Base-by-base conservation (phyloP, 1,140 invertebrate genomes). In the Zaprionus inermis region DNA sequence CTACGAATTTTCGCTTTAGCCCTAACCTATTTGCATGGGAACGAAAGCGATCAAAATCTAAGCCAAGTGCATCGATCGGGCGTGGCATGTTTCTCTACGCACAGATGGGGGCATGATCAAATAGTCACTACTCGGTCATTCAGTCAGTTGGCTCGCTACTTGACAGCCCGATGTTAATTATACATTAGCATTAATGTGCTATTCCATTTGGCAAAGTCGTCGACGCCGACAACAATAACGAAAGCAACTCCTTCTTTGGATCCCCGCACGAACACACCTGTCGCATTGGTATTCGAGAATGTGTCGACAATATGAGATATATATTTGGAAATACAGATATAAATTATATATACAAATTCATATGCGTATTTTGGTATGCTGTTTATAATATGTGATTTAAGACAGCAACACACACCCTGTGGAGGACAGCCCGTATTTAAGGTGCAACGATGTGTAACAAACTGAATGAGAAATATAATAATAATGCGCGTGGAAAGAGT, bases 391-490 rank as follows among this genome's bases (percentile, higher is more conserved):
- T 72, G 65, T 72, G 52, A 66, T 78, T 59, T 44, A 59, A 68
- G 60, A 57, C 54, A 44, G 59, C 65, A 75, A 81, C 76, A 57
- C 79, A 55, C 41, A 64, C 65, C 51, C 34, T 38, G 56, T 10
- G 24, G 46, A 58, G 56, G 64, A 57, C 22, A 56, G 20, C 20
- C 71, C 68, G 79, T 76, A 83, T 82, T 82, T 85, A 88, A 73
- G 82, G 79, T 88, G 83, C 82, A 86, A 69, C 82, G 72, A 75
- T 58, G 82, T 88, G 83, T 88, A 83, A 74, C 79, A 79, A 83
- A 73, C 72, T 76, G 72, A 41, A 83, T 55, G 66, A 75, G 75
- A 78, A 56, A 73, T 49, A 73, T 55, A 46, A 65, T 64, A 72
- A 72, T 66, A 65, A 78, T 72, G 65, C 61, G 72, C 63, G 57